phyloP scores from a whole-genome alignment of 2,113 vertebrate genomes.

The Litocranius walleri region DNA sequence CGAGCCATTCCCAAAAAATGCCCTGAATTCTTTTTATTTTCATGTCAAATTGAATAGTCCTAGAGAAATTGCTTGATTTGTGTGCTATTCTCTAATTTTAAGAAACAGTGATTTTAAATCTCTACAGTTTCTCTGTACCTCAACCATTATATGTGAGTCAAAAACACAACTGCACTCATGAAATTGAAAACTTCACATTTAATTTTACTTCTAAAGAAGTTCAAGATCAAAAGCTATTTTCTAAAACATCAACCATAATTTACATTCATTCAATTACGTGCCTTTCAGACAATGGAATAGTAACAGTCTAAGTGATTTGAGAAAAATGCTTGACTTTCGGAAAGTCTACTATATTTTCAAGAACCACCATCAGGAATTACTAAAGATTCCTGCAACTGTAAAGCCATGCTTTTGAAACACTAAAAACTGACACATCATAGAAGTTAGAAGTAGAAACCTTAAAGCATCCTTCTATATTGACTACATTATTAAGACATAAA shows the following conservation, averaged over 20 bases:
- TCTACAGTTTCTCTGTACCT: background rate
- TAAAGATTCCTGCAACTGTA: background rate
- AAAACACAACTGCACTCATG: background rate
- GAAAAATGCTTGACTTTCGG: constrained; percentile 1
- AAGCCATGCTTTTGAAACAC: background rate
- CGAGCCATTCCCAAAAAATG: background rate
- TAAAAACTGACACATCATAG: background rate
- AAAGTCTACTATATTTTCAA: constrained; percentile 37
- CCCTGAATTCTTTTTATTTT: background rate
- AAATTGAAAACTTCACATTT: constrained; percentile 41
- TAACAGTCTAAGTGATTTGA: constrained; percentile 7
- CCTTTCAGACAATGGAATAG: constrained; percentile 45
- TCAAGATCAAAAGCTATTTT: constrained; percentile 28
- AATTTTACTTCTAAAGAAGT: constrained; percentile 51
- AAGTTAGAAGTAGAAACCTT: constrained; percentile 1
- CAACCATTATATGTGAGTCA: background rate
- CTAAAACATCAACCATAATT: constrained; percentile 20
- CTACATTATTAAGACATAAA: background rate
- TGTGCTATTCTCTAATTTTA: background rate
- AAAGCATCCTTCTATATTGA: background rate
- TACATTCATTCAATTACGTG: constrained; percentile 43
- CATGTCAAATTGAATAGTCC: background rate
- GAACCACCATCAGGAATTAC: constrained; percentile 16
- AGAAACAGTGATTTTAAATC: constrained; percentile 22
- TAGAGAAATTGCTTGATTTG: background rate